phyloP scores from a whole-genome alignment of 2,888 invertebrate genomes.

The Acheta domesticus region DNA sequence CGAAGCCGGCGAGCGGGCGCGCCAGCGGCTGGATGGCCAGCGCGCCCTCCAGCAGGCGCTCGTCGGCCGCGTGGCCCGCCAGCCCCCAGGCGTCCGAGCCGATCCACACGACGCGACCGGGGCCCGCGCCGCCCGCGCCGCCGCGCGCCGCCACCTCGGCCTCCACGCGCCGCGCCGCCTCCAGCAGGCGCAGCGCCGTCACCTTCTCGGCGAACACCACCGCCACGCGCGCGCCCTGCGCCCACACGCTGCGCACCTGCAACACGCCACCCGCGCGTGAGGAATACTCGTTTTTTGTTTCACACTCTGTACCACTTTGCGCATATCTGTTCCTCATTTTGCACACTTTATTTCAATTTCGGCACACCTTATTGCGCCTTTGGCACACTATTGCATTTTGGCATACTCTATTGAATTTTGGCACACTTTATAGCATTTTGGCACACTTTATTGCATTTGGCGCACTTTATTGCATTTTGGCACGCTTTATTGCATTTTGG shows the following conservation, averaged over 20 bases:
- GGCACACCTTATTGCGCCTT: too few species aligned
- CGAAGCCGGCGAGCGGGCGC: slow-evolving; percentile 50
- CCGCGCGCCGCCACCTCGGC: slow-evolving; percentile 53
- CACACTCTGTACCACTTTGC: too few species aligned
- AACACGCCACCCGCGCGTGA: background rate
- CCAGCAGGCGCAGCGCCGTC: slow-evolving; percentile 49
- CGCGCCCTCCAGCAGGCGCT: slow-evolving; percentile 50
- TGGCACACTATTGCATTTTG: too few species aligned
- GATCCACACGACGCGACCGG: slow-evolving; percentile 51
- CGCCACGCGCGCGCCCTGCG: slow-evolving; percentile 46
- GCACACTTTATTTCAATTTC: too few species aligned
- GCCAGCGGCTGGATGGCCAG: slow-evolving; percentile 54
- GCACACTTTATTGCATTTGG: too few species aligned
- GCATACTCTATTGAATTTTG: too few species aligned
- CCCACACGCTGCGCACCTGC: background rate
- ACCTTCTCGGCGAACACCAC: slow-evolving; percentile 53
- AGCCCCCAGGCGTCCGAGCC: slow-evolving; percentile 55
- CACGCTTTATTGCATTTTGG: too few species aligned
- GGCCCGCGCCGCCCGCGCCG: slow-evolving; percentile 48
- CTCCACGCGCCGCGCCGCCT: slow-evolving; percentile 45
- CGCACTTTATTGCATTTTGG: too few species aligned
- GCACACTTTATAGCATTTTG: too few species aligned
- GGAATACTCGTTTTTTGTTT: too few species aligned
- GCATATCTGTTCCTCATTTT: too few species aligned
- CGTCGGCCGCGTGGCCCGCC: slow-evolving; percentile 26